These are phyloP conservation scores for Calonectris borealis DNA, from an alignment of 2,113 vertebrate genomes.

Conservation along the genomic window DNA sequence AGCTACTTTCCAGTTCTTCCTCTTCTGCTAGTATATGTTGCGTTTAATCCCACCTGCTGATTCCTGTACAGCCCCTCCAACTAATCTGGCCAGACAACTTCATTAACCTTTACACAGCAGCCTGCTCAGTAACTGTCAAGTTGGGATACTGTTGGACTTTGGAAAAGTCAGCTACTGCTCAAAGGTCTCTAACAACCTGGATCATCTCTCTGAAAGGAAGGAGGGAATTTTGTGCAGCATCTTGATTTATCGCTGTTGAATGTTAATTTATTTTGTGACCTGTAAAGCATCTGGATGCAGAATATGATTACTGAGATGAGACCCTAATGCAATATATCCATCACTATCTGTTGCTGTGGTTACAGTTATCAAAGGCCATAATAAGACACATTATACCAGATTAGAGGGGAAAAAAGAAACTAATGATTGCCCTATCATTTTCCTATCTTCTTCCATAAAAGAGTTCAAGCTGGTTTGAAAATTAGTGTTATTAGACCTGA, in stretches of 20 bases:
- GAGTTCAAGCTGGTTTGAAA: background rate
- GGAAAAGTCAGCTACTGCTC: background rate
- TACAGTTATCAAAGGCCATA: background rate
- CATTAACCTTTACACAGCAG: background rate
- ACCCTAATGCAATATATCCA: background rate
- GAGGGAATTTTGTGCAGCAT: background rate
- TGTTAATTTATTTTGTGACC: slow-evolving; percentile 14
- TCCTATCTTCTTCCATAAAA: background rate
- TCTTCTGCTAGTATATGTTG: background rate
- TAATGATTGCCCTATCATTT: background rate
- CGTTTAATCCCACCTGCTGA: background rate
- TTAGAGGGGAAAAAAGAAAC: background rate
- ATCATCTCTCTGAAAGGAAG: background rate
- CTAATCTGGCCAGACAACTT: background rate
- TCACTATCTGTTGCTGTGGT: slow-evolving; percentile 25
- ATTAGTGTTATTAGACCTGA: background rate
- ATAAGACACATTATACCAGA: background rate
- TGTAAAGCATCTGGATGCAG: background rate
- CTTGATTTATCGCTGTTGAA: background rate
- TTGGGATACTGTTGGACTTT: background rate
- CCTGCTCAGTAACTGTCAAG: background rate
- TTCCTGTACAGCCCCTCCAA: background rate
- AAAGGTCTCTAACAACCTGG: background rate
- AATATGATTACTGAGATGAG: slow-evolving; percentile 23
- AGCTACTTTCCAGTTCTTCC: background rate